Conservation (phyloP, 2,113 vertebrate species). For the Pandion haliaetus region DNA sequence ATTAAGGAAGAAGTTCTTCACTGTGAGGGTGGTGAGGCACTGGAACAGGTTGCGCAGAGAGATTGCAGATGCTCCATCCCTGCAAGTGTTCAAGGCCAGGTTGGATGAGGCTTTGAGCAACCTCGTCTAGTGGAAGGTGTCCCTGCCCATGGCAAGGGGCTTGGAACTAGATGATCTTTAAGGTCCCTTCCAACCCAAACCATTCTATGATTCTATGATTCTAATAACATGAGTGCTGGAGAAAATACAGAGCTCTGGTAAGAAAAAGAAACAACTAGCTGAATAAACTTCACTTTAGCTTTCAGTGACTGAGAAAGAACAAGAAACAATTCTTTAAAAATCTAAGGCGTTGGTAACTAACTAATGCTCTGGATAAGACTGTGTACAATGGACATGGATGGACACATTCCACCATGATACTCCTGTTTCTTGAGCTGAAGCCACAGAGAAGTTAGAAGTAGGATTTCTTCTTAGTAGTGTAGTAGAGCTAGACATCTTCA, state of each 20-base stretch:
- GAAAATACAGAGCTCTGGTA: background rate
- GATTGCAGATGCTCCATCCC: too few species aligned
- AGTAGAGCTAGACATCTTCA: background rate
- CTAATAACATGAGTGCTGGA: background rate
- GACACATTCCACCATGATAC: background rate
- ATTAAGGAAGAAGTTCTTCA: too few species aligned
- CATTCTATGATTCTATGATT: too few species aligned
- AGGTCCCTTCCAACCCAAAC: too few species aligned
- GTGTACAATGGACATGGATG: background rate
- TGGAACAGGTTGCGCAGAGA: too few species aligned
- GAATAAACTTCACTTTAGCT: background rate
- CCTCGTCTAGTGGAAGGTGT: too few species aligned
- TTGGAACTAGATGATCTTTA: too few species aligned
- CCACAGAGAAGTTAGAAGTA: background rate
- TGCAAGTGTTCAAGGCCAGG: too few species aligned
- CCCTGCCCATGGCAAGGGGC: too few species aligned
- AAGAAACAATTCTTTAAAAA: background rate
- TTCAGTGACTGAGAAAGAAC: background rate
- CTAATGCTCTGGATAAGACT: background rate
- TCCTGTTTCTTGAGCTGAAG: background rate
- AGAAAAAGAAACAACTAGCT: background rate
- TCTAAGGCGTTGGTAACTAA: background rate
- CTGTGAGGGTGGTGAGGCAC: too few species aligned
- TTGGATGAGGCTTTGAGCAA: too few species aligned
- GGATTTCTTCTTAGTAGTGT: background rate